Percentiles rank a stretch among this genome's conserved stretches.
Evolutionary conservation across 2,888 invertebrate species (phyloP).

Genomic region (Ditula angustiorana): DNA sequence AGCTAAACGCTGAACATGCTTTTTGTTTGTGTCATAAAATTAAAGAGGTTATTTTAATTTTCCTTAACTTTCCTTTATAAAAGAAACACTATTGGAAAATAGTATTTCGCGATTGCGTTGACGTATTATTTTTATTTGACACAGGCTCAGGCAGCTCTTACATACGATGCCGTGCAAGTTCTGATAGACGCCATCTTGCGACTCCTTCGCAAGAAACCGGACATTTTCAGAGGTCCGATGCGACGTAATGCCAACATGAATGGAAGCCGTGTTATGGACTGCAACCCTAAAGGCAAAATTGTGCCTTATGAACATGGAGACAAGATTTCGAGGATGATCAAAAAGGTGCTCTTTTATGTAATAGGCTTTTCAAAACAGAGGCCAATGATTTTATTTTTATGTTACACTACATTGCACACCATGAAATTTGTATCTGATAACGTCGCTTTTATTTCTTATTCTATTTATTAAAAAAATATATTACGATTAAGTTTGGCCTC

Average conservation of each 20-base stretch:
- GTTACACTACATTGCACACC: background rate
- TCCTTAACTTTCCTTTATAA: too few species aligned
- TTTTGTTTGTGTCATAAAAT: too few species aligned
- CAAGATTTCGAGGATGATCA: conserved; percentile 92
- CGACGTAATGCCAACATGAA: conserved; percentile 85
- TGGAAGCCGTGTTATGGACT: conserved; percentile 90
- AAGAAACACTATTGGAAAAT: too few species aligned
- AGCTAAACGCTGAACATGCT: too few species aligned
- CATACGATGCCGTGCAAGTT: conserved; percentile 97
- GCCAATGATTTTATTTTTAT: background rate
- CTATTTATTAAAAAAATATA: too few species aligned
- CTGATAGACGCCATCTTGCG: conserved; percentile 95
- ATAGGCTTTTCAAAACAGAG: background rate
- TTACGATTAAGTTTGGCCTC: background rate
- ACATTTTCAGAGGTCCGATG: conserved; percentile 86
- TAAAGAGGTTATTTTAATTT: too few species aligned
- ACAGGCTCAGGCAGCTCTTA: conserved; percentile 96
- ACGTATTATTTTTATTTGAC: conserved; percentile 13
- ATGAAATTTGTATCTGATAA: background rate
- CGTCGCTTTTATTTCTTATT: too few species aligned
- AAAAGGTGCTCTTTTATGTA: conserved; percentile 88
- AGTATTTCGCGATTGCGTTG: too few species aligned
- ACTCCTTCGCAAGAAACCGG: conserved; percentile 92
- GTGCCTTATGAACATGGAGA: conserved; percentile 95
- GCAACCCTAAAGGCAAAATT: conserved; percentile 91